These are phyloP conservation scores for Trididemnum clinides DNA, from an alignment of 23 tunicate genomes.

Conservation along the genomic window DNA sequence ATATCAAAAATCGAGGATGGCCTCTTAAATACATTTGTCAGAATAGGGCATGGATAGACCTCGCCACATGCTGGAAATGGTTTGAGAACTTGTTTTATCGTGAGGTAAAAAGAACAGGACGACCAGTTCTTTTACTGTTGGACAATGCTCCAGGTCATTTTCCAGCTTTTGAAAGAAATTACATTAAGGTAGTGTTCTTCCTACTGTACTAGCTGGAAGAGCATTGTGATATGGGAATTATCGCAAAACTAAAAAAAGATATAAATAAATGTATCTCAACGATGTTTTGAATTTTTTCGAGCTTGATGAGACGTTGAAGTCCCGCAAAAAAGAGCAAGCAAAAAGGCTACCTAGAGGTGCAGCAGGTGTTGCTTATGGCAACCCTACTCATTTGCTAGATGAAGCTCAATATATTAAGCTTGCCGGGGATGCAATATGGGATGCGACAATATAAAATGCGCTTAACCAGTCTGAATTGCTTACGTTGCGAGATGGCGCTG, in stretches of 20 bases:
- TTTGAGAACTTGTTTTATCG: constrained; percentile 41
- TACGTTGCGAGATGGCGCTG: constrained; percentile 33
- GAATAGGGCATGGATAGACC: constrained; percentile 46
- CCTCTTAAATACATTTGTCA: constrained; percentile 31
- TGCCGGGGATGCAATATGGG: constrained; percentile 36
- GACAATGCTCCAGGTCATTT: constrained; percentile 48
- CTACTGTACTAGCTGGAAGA: constrained; percentile 45
- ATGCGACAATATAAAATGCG: constrained; percentile 17
- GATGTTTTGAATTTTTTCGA: constrained; percentile 36
- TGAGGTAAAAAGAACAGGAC: constrained; percentile 50
- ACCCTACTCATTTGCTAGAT: constrained; percentile 46
- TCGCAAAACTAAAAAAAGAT: constrained; percentile 51
- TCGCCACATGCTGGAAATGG: constrained; percentile 51
- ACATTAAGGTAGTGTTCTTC: constrained; percentile 22
- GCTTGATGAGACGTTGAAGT: constrained; percentile 26
- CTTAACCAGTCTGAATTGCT: constrained; percentile 26
- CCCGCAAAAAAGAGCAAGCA: constrained; percentile 49
- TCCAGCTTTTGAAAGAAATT: constrained; percentile 31
- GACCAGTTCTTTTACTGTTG: constrained; percentile 39
- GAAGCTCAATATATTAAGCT: constrained; percentile 31
- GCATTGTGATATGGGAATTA: constrained; percentile 59
- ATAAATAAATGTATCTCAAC: constrained; percentile 19
- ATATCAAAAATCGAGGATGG: constrained; percentile 38
- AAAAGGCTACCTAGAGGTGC: constrained; percentile 47
- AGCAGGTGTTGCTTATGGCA: constrained; percentile 57